Base-by-base conservation (phyloP, 2,113 vertebrate species). In the Tichodroma muraria region DNA sequence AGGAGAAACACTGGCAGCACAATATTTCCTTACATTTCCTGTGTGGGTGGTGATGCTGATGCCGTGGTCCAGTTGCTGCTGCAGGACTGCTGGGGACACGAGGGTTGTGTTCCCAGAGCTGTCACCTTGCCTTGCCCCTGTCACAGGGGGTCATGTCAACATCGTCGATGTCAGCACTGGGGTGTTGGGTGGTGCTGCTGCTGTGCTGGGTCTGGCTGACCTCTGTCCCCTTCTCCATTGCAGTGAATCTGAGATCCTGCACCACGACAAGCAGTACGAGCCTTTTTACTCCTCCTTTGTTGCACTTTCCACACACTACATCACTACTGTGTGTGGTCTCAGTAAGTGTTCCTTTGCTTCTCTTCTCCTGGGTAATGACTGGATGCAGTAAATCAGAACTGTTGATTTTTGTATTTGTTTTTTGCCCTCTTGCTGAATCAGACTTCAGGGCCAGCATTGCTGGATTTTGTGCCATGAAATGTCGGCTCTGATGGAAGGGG, bases 241-340 rank as follows among this genome's bases (percentile, higher is more conserved):
- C 97, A 99, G 99, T 94, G 99, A 99, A 92, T 98, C 98, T 17
- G 99, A 99, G 97, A 99, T 99, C 97, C 97, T 99, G 97, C 99
- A 99, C 95, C 99, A 99, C 0, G 99, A 99, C 98, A 99, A 99
- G 97, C 99, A 99, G 81, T 99, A 99, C 13, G 99, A 99, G 97
- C 99, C 99, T 11, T 99, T 99, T 97, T 99, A 99, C 98, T 99
- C 99, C 2, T 99, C 99, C 42, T 99, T 99, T 9, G 98, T 99
- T 97, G 99, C 99, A 8, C 99, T 99, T 78, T 99, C 99, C 91
- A 99, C 99, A 8, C 99, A 99, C 98, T 99, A 99, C 97, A 99
- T 99, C 97, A 99, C 99, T 93, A 99, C 99, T 61, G 99, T 99
- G 80, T 99, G 99, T 95, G 98, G 98, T 93, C 99, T 99, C 87